These are phyloP conservation scores for Anadara kagoshimensis DNA, from an alignment of 1,140 invertebrate genomes.

Conservation along the genomic window DNA sequence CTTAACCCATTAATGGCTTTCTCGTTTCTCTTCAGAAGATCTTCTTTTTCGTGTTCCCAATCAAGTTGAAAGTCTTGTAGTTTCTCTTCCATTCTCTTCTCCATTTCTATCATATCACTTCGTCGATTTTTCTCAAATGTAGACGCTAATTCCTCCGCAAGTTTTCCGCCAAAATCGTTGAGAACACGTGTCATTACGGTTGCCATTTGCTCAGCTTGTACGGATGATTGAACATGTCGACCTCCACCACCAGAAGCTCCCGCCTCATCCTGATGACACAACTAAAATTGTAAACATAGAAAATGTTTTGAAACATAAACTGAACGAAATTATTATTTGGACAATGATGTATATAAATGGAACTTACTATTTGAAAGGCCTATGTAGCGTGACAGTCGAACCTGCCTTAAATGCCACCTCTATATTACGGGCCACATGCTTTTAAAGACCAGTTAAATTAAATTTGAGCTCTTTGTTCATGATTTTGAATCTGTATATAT, in stretches of 20 bases:
- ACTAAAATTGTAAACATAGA: background rate
- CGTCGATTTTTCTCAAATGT: slow-evolving; percentile 24
- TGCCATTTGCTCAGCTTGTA: slow-evolving; percentile 20
- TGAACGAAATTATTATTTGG: too few species aligned
- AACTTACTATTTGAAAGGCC: too few species aligned
- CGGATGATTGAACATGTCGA: background rate
- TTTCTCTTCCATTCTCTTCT: slow-evolving; percentile 32
- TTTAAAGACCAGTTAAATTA: too few species aligned
- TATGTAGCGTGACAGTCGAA: too few species aligned
- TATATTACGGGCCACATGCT: too few species aligned
- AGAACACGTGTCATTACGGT: slow-evolving; percentile 27
- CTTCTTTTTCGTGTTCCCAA: slow-evolving; percentile 28
- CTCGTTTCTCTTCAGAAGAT: slow-evolving; percentile 25
- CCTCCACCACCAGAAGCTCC: slow-evolving; percentile 1
- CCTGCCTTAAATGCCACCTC: too few species aligned
- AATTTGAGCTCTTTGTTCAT: too few species aligned
- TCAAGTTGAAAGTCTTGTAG: slow-evolving; percentile 13
- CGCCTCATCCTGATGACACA: slow-evolving; percentile 1
- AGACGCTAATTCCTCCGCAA: slow-evolving; percentile 15
- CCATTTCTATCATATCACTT: slow-evolving; percentile 28
- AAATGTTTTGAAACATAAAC: too few species aligned
- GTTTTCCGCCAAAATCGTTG: slow-evolving; percentile 26
- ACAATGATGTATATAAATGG: too few species aligned
- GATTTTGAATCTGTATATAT: too few species aligned
- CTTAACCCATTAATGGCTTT: slow-evolving; percentile 30